phyloP scores from a whole-genome alignment of 92 coral and sea anemone species.

The Siderastrea radians region DNA sequence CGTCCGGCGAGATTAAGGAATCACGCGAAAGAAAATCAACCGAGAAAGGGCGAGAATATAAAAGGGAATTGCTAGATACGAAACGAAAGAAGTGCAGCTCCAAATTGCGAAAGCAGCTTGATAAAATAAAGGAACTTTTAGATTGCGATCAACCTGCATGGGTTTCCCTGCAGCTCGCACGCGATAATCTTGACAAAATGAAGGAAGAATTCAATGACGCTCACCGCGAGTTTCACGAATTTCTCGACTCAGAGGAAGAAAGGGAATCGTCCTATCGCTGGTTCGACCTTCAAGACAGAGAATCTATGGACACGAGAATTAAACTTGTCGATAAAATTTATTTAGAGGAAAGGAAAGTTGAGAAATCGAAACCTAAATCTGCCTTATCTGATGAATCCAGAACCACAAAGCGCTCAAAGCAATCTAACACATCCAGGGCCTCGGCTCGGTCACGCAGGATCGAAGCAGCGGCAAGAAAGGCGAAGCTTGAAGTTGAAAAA shows the following conservation, averaged over 20 bases:
- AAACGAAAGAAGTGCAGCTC: background rate
- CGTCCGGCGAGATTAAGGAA: background rate
- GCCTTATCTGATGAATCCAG: background rate
- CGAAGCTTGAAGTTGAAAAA: conserved; percentile 39
- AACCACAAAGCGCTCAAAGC: background rate
- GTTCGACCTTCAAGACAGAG: conserved; percentile 13
- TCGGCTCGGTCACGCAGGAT: conserved; percentile 16
- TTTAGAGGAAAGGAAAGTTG: background rate
- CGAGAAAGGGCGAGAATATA: background rate
- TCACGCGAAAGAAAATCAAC: conserved; percentile 1
- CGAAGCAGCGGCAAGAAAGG: conserved; percentile 34
- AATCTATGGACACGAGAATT: background rate
- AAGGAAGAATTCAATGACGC: conserved; percentile 5
- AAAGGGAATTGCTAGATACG: background rate
- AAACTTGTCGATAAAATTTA: background rate
- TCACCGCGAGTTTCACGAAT: background rate
- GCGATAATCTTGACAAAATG: background rate
- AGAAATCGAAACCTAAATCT: background rate
- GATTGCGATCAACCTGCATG: background rate
- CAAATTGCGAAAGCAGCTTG: background rate
- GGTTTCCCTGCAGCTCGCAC: background rate
- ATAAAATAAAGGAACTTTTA: background rate
- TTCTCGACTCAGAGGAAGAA: background rate
- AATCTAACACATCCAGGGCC: background rate
- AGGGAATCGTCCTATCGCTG: background rate